Conservation (phyloP, 1,140 invertebrate genomes). For the Drosophila nikananu region DNA sequence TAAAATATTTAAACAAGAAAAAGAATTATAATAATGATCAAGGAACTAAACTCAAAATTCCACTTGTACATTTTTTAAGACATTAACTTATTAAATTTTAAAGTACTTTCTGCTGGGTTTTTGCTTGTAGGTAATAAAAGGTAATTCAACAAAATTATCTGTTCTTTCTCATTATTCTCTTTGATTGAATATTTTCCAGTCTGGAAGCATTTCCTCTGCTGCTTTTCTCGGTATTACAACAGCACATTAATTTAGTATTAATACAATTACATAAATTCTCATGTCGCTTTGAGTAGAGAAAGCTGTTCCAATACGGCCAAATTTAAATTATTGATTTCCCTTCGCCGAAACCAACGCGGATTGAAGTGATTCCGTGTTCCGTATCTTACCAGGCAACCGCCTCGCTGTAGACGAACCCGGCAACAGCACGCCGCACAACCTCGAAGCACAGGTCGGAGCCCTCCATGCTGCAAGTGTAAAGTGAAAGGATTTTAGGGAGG, state of each 20-base stretch:
- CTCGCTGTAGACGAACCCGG: slow-evolving; percentile 99
- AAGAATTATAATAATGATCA: background rate
- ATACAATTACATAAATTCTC: slow-evolving; percentile 23
- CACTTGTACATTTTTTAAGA: background rate
- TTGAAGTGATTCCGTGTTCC: background rate
- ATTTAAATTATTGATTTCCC: slow-evolving; percentile 27
- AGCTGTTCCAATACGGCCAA: background rate
- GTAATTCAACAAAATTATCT: background rate
- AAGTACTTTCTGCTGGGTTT: no score
- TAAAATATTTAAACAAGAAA: no score
- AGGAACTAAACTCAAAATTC: background rate
- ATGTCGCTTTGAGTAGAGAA: slow-evolving; percentile 6
- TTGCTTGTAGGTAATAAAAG: no score
- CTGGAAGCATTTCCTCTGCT: background rate
- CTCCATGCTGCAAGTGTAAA: slow-evolving; percentile 94
- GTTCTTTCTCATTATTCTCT: background rate
- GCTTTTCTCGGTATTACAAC: background rate
- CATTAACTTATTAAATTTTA: background rate
- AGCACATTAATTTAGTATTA: background rate
- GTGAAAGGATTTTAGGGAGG: slow-evolving; percentile 51
- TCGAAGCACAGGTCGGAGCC: slow-evolving; percentile 99
- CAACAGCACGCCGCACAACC: slow-evolving; percentile 96
- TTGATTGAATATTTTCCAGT: background rate
- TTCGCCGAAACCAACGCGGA: slow-evolving; percentile 17
- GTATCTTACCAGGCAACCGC: slow-evolving; percentile 96